Base-by-base conservation (phyloP, 1,140 invertebrate genomes). In the Drosophila equinoxialis region DNA sequence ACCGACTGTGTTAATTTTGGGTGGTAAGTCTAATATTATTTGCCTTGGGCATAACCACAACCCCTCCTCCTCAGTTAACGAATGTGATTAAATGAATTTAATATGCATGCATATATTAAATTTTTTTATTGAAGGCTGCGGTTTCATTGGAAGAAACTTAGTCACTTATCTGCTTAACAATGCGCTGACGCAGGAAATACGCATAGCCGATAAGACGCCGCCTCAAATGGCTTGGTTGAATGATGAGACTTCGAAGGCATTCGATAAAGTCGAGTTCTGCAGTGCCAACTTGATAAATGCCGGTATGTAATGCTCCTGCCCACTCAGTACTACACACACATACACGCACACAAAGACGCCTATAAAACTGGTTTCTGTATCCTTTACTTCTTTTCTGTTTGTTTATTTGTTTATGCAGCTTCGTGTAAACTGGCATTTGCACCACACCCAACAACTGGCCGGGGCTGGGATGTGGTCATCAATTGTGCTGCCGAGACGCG, bases 401-500 rank as follows among this genome's bases (percentile, higher is more conserved):
- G 17, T 51, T 48, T 48, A 48, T 48, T 20, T 51, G 10, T 90
- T 39, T 39, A 5, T 91, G 30, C 86, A 97, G 96, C 93, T 81
- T 96, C 96, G 77, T 96, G 96, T 91, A 95, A 96, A 84, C 94
- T 94, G 86, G 96, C 96, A 1, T 96, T 98, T 91, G 92, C 93
- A 61, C 93, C 93, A 55, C 92, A 93, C 75, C 20, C 94, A 94
- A 45, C 92, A 92, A 71, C 84, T 74, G 73, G 85, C 39, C 81
- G 86, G 1, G 87, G 92, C 8, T 97, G 96, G 94, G 95, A 96
- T 90, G 95, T 95, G 93, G 96, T 97, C 26, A 95, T 98, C 58
- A 98, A 98, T 93, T 96, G 97, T 90, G 97, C 97, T 10, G 96
- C 96, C 6, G 97, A 98, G 93, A 98, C 97, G 1, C 96, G 97